Percentiles rank a stretch among this genome's conserved stretches.
Conservation (phyloP, 2,113 vertebrate genomes). For the Morone saxatilis region DNA sequence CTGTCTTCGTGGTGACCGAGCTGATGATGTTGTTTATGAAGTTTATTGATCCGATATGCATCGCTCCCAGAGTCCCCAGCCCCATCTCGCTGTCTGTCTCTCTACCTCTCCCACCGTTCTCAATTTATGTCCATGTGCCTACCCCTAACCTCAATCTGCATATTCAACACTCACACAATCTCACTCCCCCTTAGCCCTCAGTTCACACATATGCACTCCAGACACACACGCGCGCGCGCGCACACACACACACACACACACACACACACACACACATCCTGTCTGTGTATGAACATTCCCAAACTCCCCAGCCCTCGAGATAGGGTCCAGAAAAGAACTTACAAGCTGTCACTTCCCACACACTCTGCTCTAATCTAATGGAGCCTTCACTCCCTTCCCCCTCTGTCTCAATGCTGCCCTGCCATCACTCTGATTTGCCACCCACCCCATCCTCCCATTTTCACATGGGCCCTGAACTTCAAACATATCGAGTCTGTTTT, state of each 20-base stretch:
- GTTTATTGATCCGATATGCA: slow-evolving; percentile 81
- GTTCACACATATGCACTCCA: no score
- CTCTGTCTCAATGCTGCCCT: slow-evolving; percentile 32
- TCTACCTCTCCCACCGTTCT: slow-evolving; percentile 48
- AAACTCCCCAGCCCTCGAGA: slow-evolving; percentile 61
- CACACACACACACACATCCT: slow-evolving; percentile 3
- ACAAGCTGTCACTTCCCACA: slow-evolving; percentile 70
- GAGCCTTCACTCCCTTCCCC: slow-evolving; percentile 32
- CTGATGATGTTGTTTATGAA: slow-evolving; percentile 82
- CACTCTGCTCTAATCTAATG: slow-evolving; percentile 60
- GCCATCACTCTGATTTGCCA: slow-evolving; percentile 45
- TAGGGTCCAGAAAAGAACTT: slow-evolving; percentile 54
- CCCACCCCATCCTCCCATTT: slow-evolving; percentile 11
- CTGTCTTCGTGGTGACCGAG: slow-evolving; percentile 75
- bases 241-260: slow-evolving; percentile 3
- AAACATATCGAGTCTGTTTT: slow-evolving; percentile 30
- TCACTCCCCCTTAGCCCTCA: neutral
- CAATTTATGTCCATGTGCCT: slow-evolving; percentile 50
- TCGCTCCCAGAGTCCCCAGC: slow-evolving; percentile 65
- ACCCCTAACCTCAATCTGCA: slow-evolving; percentile 41
- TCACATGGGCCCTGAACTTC: slow-evolving; percentile 33
- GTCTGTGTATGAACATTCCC: slow-evolving; percentile 30
- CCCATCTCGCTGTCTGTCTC: slow-evolving; percentile 61
- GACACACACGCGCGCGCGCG: neutral
- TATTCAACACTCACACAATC: slow-evolving; percentile 7